A percentile compares a stretch with the other conserved stretches of the same genome.
Evolutionary conservation across 1,140 invertebrate species (phyloP).

Genomic region (Semibalanus balanoides): DNA sequence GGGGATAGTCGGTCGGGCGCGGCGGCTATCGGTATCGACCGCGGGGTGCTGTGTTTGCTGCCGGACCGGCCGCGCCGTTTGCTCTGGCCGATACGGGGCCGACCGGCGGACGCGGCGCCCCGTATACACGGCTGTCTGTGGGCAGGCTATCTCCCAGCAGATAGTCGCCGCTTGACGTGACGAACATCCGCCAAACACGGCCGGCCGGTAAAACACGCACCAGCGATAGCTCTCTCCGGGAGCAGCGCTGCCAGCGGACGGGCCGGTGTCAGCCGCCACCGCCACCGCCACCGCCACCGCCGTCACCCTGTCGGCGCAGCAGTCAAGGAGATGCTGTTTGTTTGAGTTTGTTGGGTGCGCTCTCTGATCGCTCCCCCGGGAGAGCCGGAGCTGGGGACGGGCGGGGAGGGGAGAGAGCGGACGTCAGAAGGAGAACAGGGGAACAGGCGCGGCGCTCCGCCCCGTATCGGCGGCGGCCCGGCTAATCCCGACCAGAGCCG

Average conservation of each 20-base stretch:
- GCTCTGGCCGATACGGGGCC: background rate
- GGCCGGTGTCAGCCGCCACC: no score
- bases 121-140: background rate
- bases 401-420: background rate
- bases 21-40: background rate
- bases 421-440: no score
- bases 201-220: background rate
- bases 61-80: background rate
- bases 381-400: background rate
- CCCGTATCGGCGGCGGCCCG: no score
- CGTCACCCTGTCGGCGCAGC: no score
- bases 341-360: background rate
- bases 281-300: no score
- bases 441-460: background rate
- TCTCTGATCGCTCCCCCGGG: background rate
- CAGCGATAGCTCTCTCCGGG: no score
- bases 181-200: background rate
- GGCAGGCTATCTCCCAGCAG: background rate
- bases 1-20: no score
- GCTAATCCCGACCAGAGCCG: no score
- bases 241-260: no score
- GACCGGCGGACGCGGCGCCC: no score
- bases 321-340: background rate
- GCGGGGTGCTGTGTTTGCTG: background rate
- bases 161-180: background rate